phyloP scores from a whole-genome alignment of 1,140 invertebrate genomes.

The Zaprionus ornatus region DNA sequence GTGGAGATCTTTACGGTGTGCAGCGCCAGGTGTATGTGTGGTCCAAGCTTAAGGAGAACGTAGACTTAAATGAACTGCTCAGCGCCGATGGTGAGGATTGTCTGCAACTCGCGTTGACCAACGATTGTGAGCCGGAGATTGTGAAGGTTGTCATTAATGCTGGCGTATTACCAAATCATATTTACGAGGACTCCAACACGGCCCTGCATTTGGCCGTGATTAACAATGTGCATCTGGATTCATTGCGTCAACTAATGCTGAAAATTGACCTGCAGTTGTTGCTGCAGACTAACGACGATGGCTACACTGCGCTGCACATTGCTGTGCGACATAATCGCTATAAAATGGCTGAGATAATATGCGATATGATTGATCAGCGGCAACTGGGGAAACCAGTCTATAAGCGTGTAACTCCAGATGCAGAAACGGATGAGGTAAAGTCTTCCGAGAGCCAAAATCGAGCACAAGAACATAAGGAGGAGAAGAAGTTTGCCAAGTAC shows the following conservation, averaged over 20 bases:
- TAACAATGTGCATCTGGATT: constrained; percentile 60
- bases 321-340: constrained; percentile 67
- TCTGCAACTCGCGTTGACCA: constrained; percentile 61
- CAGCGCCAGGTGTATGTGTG: constrained; percentile 60
- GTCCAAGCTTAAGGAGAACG: constrained; percentile 23
- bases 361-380: constrained; percentile 61
- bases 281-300: constrained; percentile 69
- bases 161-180: constrained; percentile 43
- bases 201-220: constrained; percentile 69
- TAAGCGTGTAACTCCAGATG: constrained; percentile 11
- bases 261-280: constrained; percentile 66
- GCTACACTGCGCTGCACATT: constrained; percentile 71
- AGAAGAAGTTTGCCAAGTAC: constrained; percentile 61
- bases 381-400: constrained; percentile 46
- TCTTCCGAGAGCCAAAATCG: background rate
- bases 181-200: constrained; percentile 70
- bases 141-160: constrained; percentile 46
- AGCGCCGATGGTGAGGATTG: constrained; percentile 70
- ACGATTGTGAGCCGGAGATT: constrained; percentile 54
- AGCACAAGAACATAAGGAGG: constrained; percentile 15
- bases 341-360: constrained; percentile 62
- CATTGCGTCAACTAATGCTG: constrained; percentile 50
- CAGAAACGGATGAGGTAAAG: background rate
- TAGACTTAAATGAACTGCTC: constrained; percentile 60
- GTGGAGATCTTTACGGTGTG: constrained; percentile 32